A percentile compares a stretch with the other conserved stretches of the same genome.
These are phyloP conservation scores for Psilopogon haemacephalus DNA, from an alignment of 2,113 vertebrate genomes.

Conservation along the genomic window DNA sequence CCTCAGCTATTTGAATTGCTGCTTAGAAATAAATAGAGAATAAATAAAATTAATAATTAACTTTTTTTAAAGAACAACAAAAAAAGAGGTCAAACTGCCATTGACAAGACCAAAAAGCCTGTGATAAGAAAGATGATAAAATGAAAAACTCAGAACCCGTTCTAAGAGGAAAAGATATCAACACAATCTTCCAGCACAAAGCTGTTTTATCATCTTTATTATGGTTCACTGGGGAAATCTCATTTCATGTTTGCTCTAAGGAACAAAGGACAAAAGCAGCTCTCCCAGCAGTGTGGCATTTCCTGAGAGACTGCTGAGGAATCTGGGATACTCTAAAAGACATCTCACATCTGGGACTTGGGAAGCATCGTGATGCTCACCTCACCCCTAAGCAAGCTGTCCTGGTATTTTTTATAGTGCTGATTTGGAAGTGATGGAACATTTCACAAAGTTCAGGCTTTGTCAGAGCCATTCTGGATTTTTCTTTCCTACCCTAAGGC, in stretches of 20 bases:
- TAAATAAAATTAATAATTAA: too few species aligned
- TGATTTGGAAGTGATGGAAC: background rate
- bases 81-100: background rate
- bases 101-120: background rate
- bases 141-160: background rate
- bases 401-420: background rate
- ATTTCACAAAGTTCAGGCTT: background rate
- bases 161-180: background rate
- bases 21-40: background rate
- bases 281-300: background rate
- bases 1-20: background rate
- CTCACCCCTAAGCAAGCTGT: background rate
- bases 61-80: too few species aligned
- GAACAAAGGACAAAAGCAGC: background rate
- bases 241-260: background rate
- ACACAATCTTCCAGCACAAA: background rate
- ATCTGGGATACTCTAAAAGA: background rate
- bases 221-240: background rate
- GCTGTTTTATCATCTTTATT: background rate
- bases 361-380: background rate
- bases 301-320: background rate
- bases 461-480: background rate
- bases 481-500: background rate
- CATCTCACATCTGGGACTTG: background rate
- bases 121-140: background rate